Percentiles rank a stretch among this genome's conserved stretches.
Evolutionary conservation across 2,113 vertebrate genomes (phyloP).

Genomic region (Seriola rivoliana): DNA sequence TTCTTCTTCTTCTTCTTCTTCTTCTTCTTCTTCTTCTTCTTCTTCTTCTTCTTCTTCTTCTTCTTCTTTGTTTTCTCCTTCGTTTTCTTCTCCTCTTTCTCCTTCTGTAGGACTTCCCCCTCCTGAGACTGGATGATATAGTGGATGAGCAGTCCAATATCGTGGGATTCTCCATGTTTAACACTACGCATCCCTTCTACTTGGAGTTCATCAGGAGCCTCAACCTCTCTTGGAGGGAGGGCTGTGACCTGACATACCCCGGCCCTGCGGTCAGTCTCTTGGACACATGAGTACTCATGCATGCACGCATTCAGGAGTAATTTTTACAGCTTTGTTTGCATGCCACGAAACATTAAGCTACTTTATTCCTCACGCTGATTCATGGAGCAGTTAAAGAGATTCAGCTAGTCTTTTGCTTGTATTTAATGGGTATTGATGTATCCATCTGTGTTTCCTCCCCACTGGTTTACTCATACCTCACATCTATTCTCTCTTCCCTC

Average conservation of each 20-base stretch:
- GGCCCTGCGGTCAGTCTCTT: conserved; percentile 88
- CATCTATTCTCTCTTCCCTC: conserved; percentile 49
- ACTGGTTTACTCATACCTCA: conserved; percentile 55
- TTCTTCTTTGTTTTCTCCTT: neutral
- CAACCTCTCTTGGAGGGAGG: conserved; percentile 95
- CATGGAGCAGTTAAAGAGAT: conserved; percentile 63
- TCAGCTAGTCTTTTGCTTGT: conserved; percentile 56
- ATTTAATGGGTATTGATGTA: conserved; percentile 69
- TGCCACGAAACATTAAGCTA: conserved; percentile 51
- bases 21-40: neutral
- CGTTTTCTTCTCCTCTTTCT: neutral
- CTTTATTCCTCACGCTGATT: conserved; percentile 61
- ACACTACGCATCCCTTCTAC: conserved; percentile 94
- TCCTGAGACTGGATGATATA: conserved; percentile 90
- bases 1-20: neutral
- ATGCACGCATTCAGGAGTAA: conserved; percentile 28
- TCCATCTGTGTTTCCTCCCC: conserved; percentile 56
- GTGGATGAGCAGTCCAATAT: conserved; percentile 93
- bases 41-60: neutral
- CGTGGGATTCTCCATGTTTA: conserved; percentile 95
- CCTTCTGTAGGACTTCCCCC: conserved; percentile 89
- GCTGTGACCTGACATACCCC: conserved; percentile 90
- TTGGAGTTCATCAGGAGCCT: conserved; percentile 94
- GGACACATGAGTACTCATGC: conserved; percentile 21
- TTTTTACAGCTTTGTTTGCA: conserved; percentile 64